Percentiles rank a stretch among this genome's conserved stretches.
Evolutionary conservation across 2,888 invertebrate genomes (phyloP).

Genomic region (Gnatocerus cornutus): DNA sequence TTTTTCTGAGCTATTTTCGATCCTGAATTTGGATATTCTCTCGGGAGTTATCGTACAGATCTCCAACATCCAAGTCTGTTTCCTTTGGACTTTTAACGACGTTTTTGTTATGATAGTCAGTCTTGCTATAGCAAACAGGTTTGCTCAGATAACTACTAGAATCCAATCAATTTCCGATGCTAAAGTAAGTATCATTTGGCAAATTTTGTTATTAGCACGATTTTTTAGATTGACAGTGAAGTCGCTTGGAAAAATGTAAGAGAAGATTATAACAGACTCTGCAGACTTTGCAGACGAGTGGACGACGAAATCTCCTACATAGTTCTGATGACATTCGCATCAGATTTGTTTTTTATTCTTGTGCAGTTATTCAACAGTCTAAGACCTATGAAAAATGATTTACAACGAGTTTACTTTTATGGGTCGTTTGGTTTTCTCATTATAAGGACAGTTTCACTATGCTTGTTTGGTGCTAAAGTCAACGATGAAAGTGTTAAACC

Average conservation of each 20-base stretch:
- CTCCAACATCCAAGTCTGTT: conserved; percentile 68
- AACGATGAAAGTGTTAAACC: conserved; percentile 65
- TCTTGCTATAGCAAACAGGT: conserved; percentile 77
- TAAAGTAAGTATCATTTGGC: conserved; percentile 42
- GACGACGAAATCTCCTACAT: conserved; percentile 78
- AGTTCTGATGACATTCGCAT: conserved; percentile 79
- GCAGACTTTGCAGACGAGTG: conserved; percentile 75
- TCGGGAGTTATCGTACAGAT: conserved; percentile 57
- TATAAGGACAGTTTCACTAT: conserved; percentile 61
- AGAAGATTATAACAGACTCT: conserved; percentile 78
- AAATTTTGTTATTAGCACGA: background rate
- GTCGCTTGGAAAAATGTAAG: conserved; percentile 79
- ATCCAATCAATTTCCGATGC: conserved; percentile 48
- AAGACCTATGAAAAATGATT: conserved; percentile 62
- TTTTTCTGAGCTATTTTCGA: conserved; percentile 50
- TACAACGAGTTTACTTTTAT: conserved; percentile 62
- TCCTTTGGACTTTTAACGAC: conserved; percentile 82
- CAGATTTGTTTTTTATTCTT: conserved; percentile 83
- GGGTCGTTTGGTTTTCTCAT: conserved; percentile 67
- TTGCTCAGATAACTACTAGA: conserved; percentile 70
- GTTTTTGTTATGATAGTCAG: conserved; percentile 81
- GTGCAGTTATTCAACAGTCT: conserved; percentile 80
- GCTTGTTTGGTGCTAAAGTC: conserved; percentile 64
- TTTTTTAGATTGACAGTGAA: conserved; percentile 73
- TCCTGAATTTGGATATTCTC: conserved; percentile 50